Percentiles rank a stretch among this genome's conserved stretches.
Conservation (phyloP, 2,888 invertebrate genomes). For the Malachius bipustulatus region DNA sequence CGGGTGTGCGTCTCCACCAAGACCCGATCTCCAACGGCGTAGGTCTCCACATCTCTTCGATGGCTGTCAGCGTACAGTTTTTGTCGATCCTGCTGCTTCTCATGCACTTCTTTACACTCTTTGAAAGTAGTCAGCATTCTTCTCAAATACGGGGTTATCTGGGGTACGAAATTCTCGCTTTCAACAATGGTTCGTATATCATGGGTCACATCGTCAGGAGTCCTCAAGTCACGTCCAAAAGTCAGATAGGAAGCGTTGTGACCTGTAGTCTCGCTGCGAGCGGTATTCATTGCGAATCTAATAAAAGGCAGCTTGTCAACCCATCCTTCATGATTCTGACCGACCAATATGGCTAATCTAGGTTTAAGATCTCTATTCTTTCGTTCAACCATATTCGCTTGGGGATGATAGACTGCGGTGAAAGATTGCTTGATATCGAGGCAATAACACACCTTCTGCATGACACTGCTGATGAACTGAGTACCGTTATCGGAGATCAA, state of each 20-base stretch:
- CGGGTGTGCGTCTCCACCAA: conserved; percentile 11
- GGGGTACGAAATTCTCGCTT: conserved; percentile 24
- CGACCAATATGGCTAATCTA: conserved; percentile 24
- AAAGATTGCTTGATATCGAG: conserved; percentile 23
- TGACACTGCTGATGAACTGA: conserved; percentile 26
- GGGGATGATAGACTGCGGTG: conserved; percentile 22
- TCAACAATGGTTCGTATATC: conserved; percentile 20
- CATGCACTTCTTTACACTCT: conserved; percentile 11
- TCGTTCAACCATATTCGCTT: conserved; percentile 18
- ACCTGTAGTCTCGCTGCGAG: conserved; percentile 23
- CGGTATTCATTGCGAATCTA: conserved; percentile 31
- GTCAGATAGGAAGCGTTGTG: conserved; percentile 28
- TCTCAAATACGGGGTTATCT: conserved; percentile 23
- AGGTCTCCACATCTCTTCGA: conserved; percentile 8
- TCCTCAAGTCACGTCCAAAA: conserved; percentile 29
- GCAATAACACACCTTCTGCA: conserved; percentile 26
- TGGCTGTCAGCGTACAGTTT: conserved; percentile 12
- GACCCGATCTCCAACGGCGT: conserved; percentile 12
- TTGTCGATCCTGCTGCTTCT: conserved; percentile 13
- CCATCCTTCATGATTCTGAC: conserved; percentile 25
- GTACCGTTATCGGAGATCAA: conserved; percentile 30
- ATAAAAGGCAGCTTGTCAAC: conserved; percentile 25
- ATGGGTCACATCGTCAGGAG: conserved; percentile 25
- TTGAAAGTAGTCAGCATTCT: conserved; percentile 7
- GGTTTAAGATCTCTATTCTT: conserved; percentile 27